These are phyloP conservation scores for Dipodomys ordii DNA, from an alignment of 2,113 vertebrate genomes.

Conservation along the genomic window DNA sequence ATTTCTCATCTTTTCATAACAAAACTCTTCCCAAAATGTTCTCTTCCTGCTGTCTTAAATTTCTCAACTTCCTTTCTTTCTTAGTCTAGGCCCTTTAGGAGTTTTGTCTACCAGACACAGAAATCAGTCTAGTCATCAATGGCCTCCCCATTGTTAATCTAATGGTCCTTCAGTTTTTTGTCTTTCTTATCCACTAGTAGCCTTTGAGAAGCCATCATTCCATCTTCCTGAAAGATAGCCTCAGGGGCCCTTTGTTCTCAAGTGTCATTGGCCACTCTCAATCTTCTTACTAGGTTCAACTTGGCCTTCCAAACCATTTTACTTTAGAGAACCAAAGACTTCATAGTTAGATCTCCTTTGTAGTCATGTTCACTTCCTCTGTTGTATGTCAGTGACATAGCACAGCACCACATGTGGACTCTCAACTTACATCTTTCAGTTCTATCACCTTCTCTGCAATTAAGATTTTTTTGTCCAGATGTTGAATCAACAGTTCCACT, in stretches of 20 bases:
- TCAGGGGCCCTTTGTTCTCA: not conserved
- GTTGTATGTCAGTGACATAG: too few species aligned
- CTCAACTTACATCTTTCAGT: not conserved
- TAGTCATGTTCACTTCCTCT: not conserved
- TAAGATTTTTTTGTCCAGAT: not conserved
- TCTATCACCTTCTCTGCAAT: not conserved
- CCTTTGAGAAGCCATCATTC: not conserved
- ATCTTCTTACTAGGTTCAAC: not conserved
- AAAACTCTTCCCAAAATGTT: not conserved
- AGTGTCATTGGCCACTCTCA: not conserved
- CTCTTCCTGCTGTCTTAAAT: not conserved
- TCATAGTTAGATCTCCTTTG: not conserved
- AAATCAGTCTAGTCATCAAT: not conserved
- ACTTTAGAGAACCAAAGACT: not conserved
- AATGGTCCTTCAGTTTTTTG: not conserved
- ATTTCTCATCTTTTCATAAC: not conserved
- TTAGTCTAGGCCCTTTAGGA: not conserved
- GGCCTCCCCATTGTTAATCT: not conserved
- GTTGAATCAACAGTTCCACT: not conserved
- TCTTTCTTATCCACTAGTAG: not conserved
- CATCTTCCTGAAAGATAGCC: not conserved
- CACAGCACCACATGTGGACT: not conserved
- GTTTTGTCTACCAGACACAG: not conserved
- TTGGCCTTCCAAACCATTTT: not conserved
- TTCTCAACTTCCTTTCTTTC: not conserved